Conservation (phyloP, 2,113 vertebrate species). For the Catharus fuscescens region DNA sequence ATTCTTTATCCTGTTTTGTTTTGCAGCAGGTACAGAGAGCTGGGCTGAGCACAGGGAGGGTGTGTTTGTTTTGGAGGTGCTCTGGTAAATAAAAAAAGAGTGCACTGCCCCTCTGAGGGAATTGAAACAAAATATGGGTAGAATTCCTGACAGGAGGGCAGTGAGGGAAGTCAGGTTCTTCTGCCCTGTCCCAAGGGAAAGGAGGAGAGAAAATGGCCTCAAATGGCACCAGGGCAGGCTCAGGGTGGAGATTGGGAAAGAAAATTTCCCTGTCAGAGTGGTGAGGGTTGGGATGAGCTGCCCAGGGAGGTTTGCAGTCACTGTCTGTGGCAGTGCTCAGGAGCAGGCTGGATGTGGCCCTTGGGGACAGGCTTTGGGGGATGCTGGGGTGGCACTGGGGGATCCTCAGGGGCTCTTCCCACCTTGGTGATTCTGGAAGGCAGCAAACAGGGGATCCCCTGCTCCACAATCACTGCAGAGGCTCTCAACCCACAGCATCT, state of each 20-base stretch:
- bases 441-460: not conserved
- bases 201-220: not conserved
- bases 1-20: not conserved
- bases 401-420: fast-evolving
- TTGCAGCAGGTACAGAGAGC: not conserved
- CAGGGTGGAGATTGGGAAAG: not conserved
- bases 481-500: not conserved
- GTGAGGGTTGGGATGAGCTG: not conserved
- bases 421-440: fast-evolving
- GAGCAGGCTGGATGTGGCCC: not conserved
- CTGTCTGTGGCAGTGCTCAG: too few species aligned
- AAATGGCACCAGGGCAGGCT: not conserved
- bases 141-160: not conserved
- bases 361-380: not conserved
- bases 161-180: fast-evolving
- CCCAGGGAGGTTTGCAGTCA: not conserved
- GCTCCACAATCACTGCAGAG: not conserved
- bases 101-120: not conserved
- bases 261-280: not conserved
- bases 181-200: fast-evolving
- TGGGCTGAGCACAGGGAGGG: not conserved
- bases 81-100: not conserved
- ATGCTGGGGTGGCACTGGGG: fast-evolving
- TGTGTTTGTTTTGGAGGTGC: constrained; percentile 38
- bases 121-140: not conserved